A percentile compares a stretch with the other conserved stretches of the same genome.
These are phyloP conservation scores for Hydraecia micacea DNA, from an alignment of 2,888 invertebrate genomes.

Conservation along the genomic window DNA sequence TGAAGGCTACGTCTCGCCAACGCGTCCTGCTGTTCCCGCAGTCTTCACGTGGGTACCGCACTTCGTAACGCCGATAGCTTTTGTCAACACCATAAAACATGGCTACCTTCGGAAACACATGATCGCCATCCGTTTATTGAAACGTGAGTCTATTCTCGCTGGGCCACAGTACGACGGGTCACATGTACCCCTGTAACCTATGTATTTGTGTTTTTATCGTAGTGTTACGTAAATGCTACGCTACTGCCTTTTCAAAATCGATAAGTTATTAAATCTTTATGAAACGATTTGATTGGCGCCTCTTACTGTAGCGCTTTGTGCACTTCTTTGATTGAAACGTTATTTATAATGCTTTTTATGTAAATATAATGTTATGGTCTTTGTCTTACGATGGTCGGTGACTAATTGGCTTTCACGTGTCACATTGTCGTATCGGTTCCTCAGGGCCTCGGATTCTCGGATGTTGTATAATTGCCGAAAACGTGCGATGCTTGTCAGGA, in stretches of 20 bases:
- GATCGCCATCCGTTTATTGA: constrained; percentile 75
- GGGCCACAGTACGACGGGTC: constrained; percentile 37
- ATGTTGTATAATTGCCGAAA: constrained; percentile 46
- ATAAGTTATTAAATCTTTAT: constrained; percentile 78
- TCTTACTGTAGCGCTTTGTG: constrained; percentile 34
- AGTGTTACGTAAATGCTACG: constrained; percentile 83
- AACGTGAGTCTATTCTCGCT: constrained; percentile 76
- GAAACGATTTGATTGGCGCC: constrained; percentile 67
- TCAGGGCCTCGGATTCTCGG: constrained; percentile 7
- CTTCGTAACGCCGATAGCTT: constrained; percentile 74
- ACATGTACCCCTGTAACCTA: constrained; percentile 51
- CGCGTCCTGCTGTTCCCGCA: constrained; percentile 7
- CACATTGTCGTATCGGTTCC: constrained; percentile 2
- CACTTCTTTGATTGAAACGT: constrained; percentile 40
- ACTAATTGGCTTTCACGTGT: constrained; percentile 39
- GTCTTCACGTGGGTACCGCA: constrained; percentile 60
- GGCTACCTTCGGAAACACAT: constrained; percentile 83
- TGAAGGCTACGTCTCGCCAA: constrained; percentile 32
- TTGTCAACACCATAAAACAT: constrained; percentile 77
- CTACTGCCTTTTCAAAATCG: constrained; percentile 77
- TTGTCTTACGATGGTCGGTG: constrained; percentile 6
- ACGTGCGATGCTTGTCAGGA: constrained; percentile 50
- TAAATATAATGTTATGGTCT: constrained; percentile 10
- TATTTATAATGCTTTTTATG: constrained; percentile 14
- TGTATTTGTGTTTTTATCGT: constrained; percentile 66